Evolutionary conservation across 2,888 invertebrate species (phyloP), one percentile per base, ranked within the genome.

Genomic region (Blomia tropicalis): DNA sequence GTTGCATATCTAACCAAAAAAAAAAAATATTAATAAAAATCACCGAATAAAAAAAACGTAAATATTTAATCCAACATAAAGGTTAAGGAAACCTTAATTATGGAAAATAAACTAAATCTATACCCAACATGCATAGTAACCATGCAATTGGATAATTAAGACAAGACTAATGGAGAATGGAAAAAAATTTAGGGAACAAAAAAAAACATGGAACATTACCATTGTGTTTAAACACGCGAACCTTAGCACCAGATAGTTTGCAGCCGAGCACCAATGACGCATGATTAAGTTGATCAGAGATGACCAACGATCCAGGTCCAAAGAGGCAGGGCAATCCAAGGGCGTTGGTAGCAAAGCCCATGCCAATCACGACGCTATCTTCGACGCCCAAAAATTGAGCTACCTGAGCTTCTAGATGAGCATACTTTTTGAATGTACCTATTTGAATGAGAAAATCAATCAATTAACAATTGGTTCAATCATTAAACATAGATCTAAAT

Each of bases 271-370:
- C 74, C 25, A 79, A 69, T 1, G 78, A 78, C 1, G 78, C 76
- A 69, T 79, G 79, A 69, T 79, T 79, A 43, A 76, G 70, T 66
- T 77, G 75, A 69, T 79, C 79, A 68, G 77, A 77, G 27, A 79
- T 68, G 62, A 79, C 76, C 58, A 79, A 69, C 62, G 76, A 75
- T 43, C 77, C 75, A 69, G 78, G 77, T 53, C 73, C 73, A 17
- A 77, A 75, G 2, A 79, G 69, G 58, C 73, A 71, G 7, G 78
- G 77, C 64, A 78, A 74, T 65, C 78, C 78, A 72, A 76, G 75
- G 7, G 78, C 75, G 69, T 79, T 79, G 17, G 79, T 79, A 31
- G 78, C 79, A 71, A 79, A 79, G 1, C 79, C 79, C 79, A 79
- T 79, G 14, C 77, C 76, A 65, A 78, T 75, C 23, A 75, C 75